phyloP scores from a whole-genome alignment of 2,888 invertebrate species.

The Rugalucina vietnamica region DNA sequence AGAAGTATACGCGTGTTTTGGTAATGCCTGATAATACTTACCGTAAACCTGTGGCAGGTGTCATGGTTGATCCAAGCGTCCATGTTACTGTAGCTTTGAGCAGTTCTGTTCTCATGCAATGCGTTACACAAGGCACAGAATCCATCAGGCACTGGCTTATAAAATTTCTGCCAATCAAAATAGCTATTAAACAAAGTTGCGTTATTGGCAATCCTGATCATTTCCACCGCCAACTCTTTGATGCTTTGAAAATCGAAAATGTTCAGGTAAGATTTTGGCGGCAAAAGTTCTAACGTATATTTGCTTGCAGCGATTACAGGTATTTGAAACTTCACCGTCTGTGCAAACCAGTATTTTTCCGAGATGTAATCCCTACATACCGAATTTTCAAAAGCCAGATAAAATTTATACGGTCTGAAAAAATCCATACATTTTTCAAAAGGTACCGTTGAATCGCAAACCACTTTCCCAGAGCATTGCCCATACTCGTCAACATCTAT shows the following conservation, averaged over 20 bases:
- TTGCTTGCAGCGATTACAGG: conserved; percentile 70
- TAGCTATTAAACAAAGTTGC: conserved; percentile 67
- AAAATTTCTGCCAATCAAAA: conserved; percentile 68
- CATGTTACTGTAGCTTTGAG: conserved; percentile 63
- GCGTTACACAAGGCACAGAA: conserved; percentile 71
- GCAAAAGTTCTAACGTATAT: conserved; percentile 45
- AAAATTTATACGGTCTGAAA: conserved; percentile 68
- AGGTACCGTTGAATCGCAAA: conserved; percentile 30
- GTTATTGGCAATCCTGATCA: conserved; percentile 63
- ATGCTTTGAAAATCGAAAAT: conserved; percentile 63
- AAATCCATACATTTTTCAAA: conserved; percentile 44
- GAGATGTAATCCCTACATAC: conserved; percentile 73
- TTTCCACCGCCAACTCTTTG: conserved; percentile 60
- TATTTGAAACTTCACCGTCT: conserved; percentile 58
- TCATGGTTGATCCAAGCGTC: conserved; percentile 64
- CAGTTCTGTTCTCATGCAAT: conserved; percentile 61
- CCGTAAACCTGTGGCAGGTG: conserved; percentile 51
- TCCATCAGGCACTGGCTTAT: conserved; percentile 50
- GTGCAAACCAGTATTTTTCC: conserved; percentile 72
- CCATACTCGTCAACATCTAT: conserved; percentile 51
- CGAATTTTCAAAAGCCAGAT: conserved; percentile 71
- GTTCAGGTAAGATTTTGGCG: conserved; percentile 59
- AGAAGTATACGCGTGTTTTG: too few species aligned
- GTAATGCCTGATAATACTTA: too few species aligned
- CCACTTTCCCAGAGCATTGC: conserved; percentile 33